Evolutionary conservation across 2,797 vertebrate genomes (phyloP).

Genomic region (Tragopan temminckii): DNA sequence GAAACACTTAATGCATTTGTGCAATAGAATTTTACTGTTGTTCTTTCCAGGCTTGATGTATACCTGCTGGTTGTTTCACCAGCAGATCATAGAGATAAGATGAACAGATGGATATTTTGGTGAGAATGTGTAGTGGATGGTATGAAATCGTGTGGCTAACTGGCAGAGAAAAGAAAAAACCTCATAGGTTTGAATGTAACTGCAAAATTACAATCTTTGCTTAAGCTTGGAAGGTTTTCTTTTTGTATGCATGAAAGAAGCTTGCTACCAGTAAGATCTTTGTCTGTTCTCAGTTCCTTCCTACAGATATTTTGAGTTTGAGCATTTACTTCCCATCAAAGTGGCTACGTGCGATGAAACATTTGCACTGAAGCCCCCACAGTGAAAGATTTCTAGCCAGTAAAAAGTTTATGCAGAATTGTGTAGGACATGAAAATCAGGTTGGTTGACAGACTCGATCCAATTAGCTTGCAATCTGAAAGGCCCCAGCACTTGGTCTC

Average conservation of each 20-base stretch:
- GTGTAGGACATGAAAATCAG: background rate
- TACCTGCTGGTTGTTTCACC: background rate
- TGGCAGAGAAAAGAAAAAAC: background rate
- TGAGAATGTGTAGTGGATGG: background rate
- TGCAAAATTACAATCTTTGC: background rate
- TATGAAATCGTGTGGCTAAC: background rate
- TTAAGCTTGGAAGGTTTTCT: background rate
- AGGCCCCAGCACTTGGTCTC: background rate
- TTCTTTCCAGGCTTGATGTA: background rate
- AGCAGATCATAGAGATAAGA: background rate
- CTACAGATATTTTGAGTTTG: background rate
- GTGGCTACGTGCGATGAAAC: background rate
- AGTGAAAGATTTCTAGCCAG: background rate
- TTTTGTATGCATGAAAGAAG: background rate
- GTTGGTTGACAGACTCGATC: background rate
- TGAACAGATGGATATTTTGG: background rate
- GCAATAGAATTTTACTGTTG: background rate
- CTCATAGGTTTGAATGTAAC: background rate
- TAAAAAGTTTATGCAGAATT: background rate
- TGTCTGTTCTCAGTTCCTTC: background rate
- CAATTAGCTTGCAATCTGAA: background rate
- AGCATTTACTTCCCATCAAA: background rate
- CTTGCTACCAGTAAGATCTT: background rate
- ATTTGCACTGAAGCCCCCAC: background rate
- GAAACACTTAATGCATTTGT: background rate